Conservation (phyloP, 2,113 vertebrate species). For the Cervus canadensis region DNA sequence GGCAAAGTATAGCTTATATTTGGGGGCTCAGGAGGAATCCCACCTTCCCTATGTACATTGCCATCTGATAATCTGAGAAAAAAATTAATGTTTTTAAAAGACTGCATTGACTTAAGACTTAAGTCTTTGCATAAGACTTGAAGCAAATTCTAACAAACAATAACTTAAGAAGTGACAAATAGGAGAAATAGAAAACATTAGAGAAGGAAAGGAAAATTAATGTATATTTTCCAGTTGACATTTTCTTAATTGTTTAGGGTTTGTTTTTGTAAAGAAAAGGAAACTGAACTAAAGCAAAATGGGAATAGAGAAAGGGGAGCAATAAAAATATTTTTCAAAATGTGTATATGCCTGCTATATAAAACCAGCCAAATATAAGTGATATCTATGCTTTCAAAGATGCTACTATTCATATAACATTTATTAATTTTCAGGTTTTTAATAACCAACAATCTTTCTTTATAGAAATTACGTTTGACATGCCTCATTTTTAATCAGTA, state of each 20-base stretch:
- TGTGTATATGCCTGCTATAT: neutral
- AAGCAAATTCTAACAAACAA: neutral
- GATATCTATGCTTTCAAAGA: neutral
- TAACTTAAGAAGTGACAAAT: conserved; percentile 3
- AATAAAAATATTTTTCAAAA: conserved; percentile 4
- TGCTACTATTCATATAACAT: neutral
- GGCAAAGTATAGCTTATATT: neutral
- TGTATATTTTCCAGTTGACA: neutral
- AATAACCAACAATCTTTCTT: neutral
- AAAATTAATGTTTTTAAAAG: neutral
- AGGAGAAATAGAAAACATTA: neutral
- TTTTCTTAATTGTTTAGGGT: neutral
- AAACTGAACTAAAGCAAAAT: conserved; percentile 13
- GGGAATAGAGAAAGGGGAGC: neutral
- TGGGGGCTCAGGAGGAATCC: neutral
- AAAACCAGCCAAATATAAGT: neutral
- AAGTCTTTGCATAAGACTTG: neutral
- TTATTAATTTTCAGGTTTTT: conserved; percentile 7
- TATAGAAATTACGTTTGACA: conserved; percentile 1
- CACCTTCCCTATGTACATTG: neutral
- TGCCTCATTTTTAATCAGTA: neutral
- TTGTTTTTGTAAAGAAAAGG: neutral
- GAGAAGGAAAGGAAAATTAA: neutral
- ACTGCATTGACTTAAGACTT: neutral
- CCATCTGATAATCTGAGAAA: neutral